Percentiles rank a stretch among this genome's conserved stretches.
phyloP scores from a whole-genome alignment of 2,797 vertebrate species.

The Poecilia velifera region DNA sequence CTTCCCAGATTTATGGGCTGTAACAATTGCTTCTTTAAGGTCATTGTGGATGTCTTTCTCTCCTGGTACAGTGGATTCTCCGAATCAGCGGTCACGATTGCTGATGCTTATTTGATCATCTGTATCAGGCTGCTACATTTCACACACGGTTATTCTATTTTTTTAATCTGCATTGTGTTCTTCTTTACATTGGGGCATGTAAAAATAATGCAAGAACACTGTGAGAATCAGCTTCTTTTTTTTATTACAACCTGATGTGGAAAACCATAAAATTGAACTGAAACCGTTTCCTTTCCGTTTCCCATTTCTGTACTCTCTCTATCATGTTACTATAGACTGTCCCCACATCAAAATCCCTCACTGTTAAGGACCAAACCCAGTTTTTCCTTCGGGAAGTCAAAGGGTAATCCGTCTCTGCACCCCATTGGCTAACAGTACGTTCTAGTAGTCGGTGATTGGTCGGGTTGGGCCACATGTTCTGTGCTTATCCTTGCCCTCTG shows the following conservation, averaged over 20 bases:
- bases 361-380: background rate
- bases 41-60: background rate
- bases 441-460: background rate
- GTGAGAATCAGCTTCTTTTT: background rate
- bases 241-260: background rate
- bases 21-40: background rate
- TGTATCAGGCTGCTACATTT: background rate
- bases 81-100: background rate
- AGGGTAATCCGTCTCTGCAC: background rate
- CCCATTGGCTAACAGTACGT: background rate
- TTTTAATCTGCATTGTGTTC: too few species aligned
- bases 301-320: background rate
- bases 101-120: background rate
- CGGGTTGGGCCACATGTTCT: constrained; percentile 6
- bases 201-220: background rate
- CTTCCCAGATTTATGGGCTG: background rate
- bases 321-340: background rate
- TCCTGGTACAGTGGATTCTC: background rate
- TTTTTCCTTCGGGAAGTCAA: background rate
- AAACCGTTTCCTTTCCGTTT: background rate
- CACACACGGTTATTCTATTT: background rate
- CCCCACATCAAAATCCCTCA: background rate
- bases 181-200: background rate
- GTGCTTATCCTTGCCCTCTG: background rate
- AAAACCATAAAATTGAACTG: background rate